phyloP scores from a whole-genome alignment of 1,140 invertebrate species.

The Rhopalosiphum padi region DNA sequence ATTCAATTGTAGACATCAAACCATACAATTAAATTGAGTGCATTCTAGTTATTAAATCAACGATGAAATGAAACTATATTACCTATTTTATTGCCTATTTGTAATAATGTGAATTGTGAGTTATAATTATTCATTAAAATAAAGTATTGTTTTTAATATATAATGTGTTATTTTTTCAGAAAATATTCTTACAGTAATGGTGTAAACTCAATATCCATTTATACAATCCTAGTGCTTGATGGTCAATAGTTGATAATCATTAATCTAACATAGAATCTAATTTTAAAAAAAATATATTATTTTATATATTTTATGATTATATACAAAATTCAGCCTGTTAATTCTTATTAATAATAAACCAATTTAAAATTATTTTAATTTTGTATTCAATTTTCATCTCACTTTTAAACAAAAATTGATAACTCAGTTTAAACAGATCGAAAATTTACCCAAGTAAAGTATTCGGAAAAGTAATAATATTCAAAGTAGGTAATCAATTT shows the following conservation, averaged over 20 bases:
- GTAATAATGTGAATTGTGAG: conserved; percentile 10
- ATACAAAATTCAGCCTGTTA: background rate
- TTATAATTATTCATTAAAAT: conserved; percentile 22
- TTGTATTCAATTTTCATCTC: background rate
- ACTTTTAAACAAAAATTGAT: background rate
- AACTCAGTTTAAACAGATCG: background rate
- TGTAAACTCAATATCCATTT: background rate
- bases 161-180: conserved; percentile 14
- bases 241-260: background rate
- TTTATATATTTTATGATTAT: background rate
- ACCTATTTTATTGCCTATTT: background rate
- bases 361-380: background rate
- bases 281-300: background rate
- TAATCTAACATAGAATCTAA: background rate
- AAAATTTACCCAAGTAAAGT: background rate
- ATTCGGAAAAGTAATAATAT: background rate
- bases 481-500: background rate
- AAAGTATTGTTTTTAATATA: conserved; percentile 34
- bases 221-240: background rate
- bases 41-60: conserved; percentile 14
- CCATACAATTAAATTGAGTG: conserved; percentile 25
- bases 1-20: background rate
- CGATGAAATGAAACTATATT: conserved; percentile 31
- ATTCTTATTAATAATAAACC: background rate
- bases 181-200: background rate